Base-by-base conservation (phyloP, 2,888 invertebrate genomes). In the Amorpha juglandis region DNA sequence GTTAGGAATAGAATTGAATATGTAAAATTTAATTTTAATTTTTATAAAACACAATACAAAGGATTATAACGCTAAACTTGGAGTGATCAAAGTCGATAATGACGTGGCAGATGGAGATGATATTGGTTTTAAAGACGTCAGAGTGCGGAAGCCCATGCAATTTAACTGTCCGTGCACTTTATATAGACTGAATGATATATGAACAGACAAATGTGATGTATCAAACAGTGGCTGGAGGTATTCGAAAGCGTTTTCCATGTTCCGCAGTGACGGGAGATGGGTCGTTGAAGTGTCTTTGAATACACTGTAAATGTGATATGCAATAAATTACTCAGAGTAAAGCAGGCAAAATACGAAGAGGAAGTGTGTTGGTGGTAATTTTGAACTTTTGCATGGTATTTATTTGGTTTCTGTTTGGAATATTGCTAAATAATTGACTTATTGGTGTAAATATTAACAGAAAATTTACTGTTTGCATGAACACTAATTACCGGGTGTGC, bases 101-200 rank as follows among this genome's bases (percentile, higher is more conserved):
- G 63, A 70, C 69, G 64, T 70, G 45, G 19, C 0, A 66, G 35
- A 35, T 16, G 33, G 19, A 69, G 64, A 68, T 68, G 71, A 71
- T 68, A 71, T 71, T 74, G 76, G 78, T 81, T 79, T 80, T 77
- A 51, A 47, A 50, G 81, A 80, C 80, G 81, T 76, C 78, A 75
- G 78, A 76, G 80, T 77, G 79, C 87, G 86, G 87, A 88, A 88
- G 87, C 83, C 73, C 71, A 75, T 81, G 83, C 82, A 88, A 89
- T 89, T 89, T 89, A 87, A 75, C 84, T 87, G 89, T 89, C 89
- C 71, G 73, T 79, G 73, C 75, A 76, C 83, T 85, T 84, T 84
- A 88, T 87, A 85, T 84, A 84, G 79, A 80, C 78, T 83, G 84
- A 88, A 83, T 88, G 89, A 89, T 89, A 86, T 88, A 89, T 86